These are phyloP conservation scores for Sebastes minor DNA, from an alignment of 2,797 vertebrate species.

Conservation along the genomic window DNA sequence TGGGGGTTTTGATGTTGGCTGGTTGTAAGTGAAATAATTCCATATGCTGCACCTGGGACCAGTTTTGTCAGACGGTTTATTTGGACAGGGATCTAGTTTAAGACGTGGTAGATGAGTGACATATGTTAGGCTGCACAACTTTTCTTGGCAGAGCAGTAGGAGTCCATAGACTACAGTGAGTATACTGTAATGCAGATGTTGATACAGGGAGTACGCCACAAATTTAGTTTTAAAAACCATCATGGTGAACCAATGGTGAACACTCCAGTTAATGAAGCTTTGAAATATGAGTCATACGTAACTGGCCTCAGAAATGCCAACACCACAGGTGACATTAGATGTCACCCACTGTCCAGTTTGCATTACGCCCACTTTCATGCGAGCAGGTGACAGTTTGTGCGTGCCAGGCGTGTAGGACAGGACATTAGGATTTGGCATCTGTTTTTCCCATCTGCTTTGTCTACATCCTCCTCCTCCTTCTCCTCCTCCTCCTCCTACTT, in stretches of 20 bases:
- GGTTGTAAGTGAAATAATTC: conserved; percentile 47
- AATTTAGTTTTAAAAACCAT: background rate
- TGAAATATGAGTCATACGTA: background rate
- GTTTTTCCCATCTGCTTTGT: conserved; percentile 25
- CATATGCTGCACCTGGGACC: conserved; percentile 62
- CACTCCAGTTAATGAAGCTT: background rate
- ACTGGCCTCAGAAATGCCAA: background rate
- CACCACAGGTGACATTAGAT: background rate
- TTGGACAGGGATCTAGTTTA: conserved; percentile 38
- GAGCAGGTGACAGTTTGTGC: background rate
- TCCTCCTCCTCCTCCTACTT: background rate
- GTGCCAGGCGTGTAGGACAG: background rate
- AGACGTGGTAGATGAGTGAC: conserved; percentile 36
- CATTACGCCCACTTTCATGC: background rate
- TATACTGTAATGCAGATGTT: background rate
- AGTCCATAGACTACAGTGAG: background rate
- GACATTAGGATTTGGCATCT: background rate
- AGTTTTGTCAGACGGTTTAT: conserved; percentile 40
- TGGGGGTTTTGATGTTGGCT: conserved; percentile 40
- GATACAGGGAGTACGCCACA: background rate
- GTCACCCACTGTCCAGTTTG: background rate
- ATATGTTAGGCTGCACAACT: conserved; percentile 33
- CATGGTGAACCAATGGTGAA: background rate
- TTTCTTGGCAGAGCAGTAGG: conserved; percentile 2
- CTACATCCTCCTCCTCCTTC: conserved; percentile 14